Evolutionary conservation across 1,140 invertebrate genomes (phyloP), one percentile per base, ranked within the genome.

Genomic region (Pseudachorutes palmiensis): DNA sequence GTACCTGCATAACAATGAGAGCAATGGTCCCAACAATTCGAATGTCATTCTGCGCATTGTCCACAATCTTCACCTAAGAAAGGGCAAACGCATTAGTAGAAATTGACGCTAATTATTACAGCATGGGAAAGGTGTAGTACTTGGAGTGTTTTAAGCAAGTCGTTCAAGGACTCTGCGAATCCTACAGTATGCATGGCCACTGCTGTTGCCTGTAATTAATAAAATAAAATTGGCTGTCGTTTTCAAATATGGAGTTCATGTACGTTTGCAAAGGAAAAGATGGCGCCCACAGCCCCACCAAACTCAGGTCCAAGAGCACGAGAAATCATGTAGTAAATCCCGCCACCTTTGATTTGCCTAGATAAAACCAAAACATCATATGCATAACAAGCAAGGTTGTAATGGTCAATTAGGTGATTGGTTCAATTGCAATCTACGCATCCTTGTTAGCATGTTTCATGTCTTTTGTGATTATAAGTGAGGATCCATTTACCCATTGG

Each of bases 161-260:
- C 75, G 66, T 75, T 75, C 1, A 86, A 76, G n/a, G 84, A 82
- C 75, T 87, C 85, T n/a, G 83, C 82, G 75, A 87, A 87, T 19
- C 86, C 86, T 19, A 86, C 83, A 1, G 85, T 81, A 76, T 87
- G 86, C 81, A 87, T 85, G n/a, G 86, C 82, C 14, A 84, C 82
- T 30, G 83, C 83, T 14, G 87, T 83, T 62, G 84, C 81, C 51
- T 55, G 24, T 9, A 41, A 41, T 41, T 19, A 45, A 55, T 55
- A 62, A 19, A 62, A 26, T 3, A 12, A n/a, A n/a, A n/a, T n/a
- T n/a, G n/a, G n/a, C n/a, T n/a, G 33, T 62, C 16, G 16, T 62
- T 62, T 31, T 16, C n/a, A n/a, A n/a, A n/a, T n/a, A n/a, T n/a
- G n/a, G n/a, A n/a, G n/a, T n/a, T n/a, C n/a, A n/a, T n/a, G 12